Percentiles rank a stretch among this genome's conserved stretches.
phyloP scores from a whole-genome alignment of 2,113 vertebrate genomes.

The Hyperopisus bebe region DNA sequence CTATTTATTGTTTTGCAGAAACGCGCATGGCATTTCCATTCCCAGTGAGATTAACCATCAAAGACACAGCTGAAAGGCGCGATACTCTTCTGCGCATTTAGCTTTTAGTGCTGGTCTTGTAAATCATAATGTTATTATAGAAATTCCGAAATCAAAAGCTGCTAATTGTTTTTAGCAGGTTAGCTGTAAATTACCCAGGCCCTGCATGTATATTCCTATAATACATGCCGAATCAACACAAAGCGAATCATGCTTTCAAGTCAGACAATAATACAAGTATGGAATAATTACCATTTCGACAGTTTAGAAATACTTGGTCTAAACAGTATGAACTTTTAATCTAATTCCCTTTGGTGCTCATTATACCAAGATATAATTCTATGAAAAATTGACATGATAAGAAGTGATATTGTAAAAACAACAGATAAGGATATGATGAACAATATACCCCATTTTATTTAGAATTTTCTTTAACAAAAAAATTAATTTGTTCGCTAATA shows the following conservation, averaged over 20 bases:
- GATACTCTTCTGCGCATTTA: not conserved
- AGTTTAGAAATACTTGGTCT: not conserved
- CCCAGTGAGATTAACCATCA: not conserved
- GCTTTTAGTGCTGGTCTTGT: not conserved
- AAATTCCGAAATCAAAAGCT: not conserved
- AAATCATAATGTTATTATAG: not conserved
- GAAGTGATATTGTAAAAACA: not conserved
- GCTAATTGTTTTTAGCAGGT: not conserved
- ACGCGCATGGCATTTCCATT: not conserved
- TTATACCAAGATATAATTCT: not conserved
- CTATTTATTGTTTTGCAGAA: conserved; percentile 7
- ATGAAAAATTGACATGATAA: not conserved
- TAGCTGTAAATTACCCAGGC: not conserved
- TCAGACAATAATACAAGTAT: not conserved
- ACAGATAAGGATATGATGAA: not conserved
- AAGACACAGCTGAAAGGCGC: not conserved
- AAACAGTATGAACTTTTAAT: not conserved
- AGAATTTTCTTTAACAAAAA: not conserved
- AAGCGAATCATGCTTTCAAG: not conserved
- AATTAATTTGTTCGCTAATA: not conserved
- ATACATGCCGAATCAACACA: not conserved
- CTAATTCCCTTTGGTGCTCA: not conserved
- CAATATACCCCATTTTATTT: not conserved
- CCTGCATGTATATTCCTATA: not conserved
- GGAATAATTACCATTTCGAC: not conserved